phyloP scores from a whole-genome alignment of 2,797 vertebrate species.

The Smutsia temminckii region DNA sequence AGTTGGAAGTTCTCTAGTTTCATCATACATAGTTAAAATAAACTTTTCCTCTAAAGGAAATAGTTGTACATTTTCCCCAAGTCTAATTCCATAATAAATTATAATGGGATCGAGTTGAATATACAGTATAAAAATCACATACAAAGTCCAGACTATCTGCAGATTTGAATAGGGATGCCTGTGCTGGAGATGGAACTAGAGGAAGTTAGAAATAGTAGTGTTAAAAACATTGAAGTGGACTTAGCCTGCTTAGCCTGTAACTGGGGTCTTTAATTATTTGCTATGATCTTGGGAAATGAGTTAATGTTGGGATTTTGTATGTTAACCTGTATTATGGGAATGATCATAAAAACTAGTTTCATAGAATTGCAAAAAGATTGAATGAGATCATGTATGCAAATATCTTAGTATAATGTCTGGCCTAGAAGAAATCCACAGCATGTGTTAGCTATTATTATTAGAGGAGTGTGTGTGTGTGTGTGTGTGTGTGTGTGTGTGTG shows the following conservation, averaged over 20 bases:
- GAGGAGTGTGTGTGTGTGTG: neutral
- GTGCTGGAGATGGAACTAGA: neutral
- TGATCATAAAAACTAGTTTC: neutral
- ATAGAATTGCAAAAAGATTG: neutral
- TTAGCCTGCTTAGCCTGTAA: neutral
- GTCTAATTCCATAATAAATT: neutral
- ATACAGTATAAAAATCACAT: neutral
- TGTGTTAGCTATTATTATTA: neutral
- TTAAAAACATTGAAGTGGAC: neutral
- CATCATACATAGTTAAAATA: neutral
- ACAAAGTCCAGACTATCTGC: neutral
- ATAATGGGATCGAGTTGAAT: neutral
- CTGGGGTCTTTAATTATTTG: neutral
- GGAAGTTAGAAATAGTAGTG: neutral
- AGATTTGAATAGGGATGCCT: neutral
- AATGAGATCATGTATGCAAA: neutral
- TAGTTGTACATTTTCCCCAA: neutral
- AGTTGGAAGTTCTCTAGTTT: neutral
- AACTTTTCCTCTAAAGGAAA: neutral
- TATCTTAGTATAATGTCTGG: neutral
- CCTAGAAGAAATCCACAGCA: neutral
- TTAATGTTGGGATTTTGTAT: neutral
- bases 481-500: fast-evolving
- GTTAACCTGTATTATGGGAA: neutral
- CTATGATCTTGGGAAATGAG: neutral